These are phyloP conservation scores for Aptenodytes patagonicus DNA, from an alignment of 2,113 vertebrate genomes.

Conservation along the genomic window DNA sequence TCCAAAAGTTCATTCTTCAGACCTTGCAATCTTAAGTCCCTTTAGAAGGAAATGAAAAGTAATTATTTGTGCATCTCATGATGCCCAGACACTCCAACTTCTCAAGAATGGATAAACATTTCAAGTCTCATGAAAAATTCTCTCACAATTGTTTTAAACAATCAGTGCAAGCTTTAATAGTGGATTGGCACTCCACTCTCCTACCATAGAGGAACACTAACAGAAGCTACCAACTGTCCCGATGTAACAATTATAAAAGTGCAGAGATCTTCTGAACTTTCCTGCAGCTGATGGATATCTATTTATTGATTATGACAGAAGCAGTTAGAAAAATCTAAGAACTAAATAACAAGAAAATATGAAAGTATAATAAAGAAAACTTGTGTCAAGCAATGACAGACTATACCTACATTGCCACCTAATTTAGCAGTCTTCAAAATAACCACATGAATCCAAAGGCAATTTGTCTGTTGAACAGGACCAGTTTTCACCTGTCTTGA, in stretches of 20 bases:
- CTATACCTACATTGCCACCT: neutral
- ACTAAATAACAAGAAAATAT: neutral
- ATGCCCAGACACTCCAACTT: neutral
- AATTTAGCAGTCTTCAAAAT: neutral
- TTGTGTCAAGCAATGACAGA: neutral
- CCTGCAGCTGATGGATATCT: neutral
- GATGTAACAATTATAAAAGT: neutral
- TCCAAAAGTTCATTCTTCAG: constrained; percentile 58
- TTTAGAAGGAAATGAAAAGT: constrained; percentile 49
- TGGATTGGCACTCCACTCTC: neutral
- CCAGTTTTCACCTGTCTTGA: neutral
- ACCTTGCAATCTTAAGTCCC: constrained; percentile 41
- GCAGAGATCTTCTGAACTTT: neutral
- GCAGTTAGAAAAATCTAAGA: neutral
- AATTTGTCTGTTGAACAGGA: neutral
- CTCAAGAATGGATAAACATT: neutral
- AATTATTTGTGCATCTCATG: constrained; percentile 3
- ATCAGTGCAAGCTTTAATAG: neutral
- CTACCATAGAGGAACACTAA: neutral
- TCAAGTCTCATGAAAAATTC: neutral
- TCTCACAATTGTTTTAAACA: neutral
- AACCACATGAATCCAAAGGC: neutral
- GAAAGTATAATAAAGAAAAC: neutral
- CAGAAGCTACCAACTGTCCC: neutral
- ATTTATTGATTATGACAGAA: neutral